Percentiles rank a stretch among this genome's conserved stretches.
Conservation (phyloP, 2,888 invertebrate species). For the Bombyx huttoni region DNA sequence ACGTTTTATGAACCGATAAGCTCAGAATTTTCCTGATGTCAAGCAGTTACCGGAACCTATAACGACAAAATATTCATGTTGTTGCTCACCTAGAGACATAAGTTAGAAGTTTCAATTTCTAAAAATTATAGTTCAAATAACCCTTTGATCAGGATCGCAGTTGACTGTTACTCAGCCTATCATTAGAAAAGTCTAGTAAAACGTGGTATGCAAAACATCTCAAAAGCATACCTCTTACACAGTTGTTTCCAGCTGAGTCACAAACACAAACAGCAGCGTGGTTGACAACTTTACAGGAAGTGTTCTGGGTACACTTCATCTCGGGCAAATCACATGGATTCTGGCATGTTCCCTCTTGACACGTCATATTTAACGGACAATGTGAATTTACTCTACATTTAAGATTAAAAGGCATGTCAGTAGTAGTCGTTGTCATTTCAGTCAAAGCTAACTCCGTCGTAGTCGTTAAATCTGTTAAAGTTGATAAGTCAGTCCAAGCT, state of each 20-base stretch:
- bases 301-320: conserved; percentile 72
- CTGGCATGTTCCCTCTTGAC: conserved; percentile 75
- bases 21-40: no score
- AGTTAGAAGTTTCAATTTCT: no score
- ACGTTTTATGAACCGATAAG: no score
- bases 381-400: conserved; percentile 75
- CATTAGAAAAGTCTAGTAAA: background rate
- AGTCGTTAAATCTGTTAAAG: conserved; percentile 33
- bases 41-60: no score
- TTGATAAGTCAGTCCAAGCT: conserved; percentile 56
- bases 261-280: conserved; percentile 77
- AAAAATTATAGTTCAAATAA: no score
- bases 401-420: conserved; percentile 33
- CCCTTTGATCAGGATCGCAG: no score
- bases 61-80: no score
- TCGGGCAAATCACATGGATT: conserved; percentile 70
- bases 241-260: conserved; percentile 72
- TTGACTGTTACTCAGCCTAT: no score
- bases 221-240: conserved; percentile 74
- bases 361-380: conserved; percentile 75
- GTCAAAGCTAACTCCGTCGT: conserved; percentile 49
- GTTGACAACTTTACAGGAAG: conserved; percentile 74
- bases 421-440: conserved; percentile 29
- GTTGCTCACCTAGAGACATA: no score
- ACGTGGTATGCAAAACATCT: conserved; percentile 25